Conservation (phyloP, 2,797 vertebrate species). For the Tenualosa ilisha region DNA sequence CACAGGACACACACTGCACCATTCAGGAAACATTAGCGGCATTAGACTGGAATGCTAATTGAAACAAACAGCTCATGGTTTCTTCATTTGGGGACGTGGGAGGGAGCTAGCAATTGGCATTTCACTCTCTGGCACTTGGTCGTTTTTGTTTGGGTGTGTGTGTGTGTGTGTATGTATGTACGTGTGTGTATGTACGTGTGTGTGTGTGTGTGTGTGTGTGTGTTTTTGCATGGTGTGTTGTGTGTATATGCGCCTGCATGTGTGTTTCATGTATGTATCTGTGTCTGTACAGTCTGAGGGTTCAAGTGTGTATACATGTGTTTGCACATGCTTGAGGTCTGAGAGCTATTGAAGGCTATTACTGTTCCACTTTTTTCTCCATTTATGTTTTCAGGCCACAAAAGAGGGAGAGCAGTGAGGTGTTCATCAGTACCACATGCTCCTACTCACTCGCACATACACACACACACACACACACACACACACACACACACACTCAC, state of each 20-base stretch:
- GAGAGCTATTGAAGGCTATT: conserved; percentile 62
- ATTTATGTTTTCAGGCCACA: conserved; percentile 51
- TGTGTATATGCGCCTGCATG: neutral
- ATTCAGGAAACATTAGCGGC: conserved; percentile 71
- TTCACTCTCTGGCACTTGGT: conserved; percentile 36
- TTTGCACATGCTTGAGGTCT: conserved; percentile 59
- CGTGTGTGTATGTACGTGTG: neutral
- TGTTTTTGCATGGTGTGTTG: neutral
- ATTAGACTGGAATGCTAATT: conserved; percentile 75
- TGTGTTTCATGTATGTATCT: neutral
- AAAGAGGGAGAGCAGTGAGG: conserved; percentile 50
- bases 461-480: conserved; percentile 46
- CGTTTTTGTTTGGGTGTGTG: neutral
- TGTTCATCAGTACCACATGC: conserved; percentile 58
- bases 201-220: neutral
- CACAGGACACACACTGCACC: conserved; percentile 51
- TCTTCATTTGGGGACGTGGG: conserved; percentile 61
- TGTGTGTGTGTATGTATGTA: neutral
- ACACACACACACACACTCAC: conserved; percentile 36
- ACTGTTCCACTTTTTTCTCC: conserved; percentile 59
- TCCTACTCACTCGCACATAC: conserved; percentile 49
- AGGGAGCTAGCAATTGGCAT: conserved; percentile 58
- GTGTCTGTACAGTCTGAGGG: neutral
- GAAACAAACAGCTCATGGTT: conserved; percentile 70
- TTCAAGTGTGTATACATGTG: conserved; percentile 26